phyloP scores from a whole-genome alignment of 2,113 vertebrate genomes.

The Corapipo altera region DNA sequence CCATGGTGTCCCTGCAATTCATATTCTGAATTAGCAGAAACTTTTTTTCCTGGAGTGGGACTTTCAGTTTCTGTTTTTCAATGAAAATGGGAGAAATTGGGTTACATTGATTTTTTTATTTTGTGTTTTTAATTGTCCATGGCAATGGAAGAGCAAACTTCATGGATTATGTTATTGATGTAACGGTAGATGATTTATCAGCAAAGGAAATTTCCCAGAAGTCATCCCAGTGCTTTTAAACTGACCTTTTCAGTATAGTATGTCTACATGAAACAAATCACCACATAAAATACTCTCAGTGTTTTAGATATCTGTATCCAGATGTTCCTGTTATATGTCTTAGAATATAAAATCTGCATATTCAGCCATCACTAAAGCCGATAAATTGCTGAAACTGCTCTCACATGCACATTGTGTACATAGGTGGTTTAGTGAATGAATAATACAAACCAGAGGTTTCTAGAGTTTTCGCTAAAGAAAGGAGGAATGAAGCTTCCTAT shows the following conservation, averaged over 20 bases:
- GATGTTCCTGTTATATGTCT: background rate
- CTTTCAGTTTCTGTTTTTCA: background rate
- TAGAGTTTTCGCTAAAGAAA: background rate
- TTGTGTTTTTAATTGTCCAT: background rate
- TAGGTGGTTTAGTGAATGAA: background rate
- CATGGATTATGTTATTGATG: background rate
- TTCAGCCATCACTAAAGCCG: background rate
- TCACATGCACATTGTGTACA: rapidly evolving
- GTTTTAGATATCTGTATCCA: background rate
- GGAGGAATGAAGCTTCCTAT: background rate
- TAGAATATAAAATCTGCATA: background rate
- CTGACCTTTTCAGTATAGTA: background rate
- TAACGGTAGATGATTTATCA: background rate
- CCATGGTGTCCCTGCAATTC: background rate
- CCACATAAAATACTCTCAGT: background rate
- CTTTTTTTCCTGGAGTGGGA: background rate
- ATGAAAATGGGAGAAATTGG: background rate
- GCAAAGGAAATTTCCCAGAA: background rate
- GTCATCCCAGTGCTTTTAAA: background rate
- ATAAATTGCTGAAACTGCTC: background rate
- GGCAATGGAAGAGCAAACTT: background rate
- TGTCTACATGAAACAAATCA: background rate
- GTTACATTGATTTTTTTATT: background rate
- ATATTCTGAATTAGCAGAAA: background rate
- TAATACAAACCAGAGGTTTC: background rate